Evolutionary conservation across 2,797 vertebrate species (phyloP), one percentile per base, ranked within the genome.

Genomic region (Danio jaintianensis): DNA sequence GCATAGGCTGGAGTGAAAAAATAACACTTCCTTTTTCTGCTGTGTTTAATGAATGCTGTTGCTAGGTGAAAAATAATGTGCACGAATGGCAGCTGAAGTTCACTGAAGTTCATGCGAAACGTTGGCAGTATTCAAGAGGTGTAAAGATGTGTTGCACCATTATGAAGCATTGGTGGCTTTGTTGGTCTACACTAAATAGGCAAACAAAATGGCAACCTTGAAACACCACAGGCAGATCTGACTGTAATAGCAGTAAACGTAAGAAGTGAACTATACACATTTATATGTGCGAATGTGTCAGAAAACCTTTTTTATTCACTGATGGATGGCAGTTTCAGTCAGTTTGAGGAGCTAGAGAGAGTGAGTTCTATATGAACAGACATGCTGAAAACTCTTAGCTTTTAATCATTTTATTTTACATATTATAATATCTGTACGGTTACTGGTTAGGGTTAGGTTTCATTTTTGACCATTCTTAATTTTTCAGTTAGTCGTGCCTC

Each of bases 21-120:
- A n/a, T n/a, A n/a, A n/a, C n/a, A n/a, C 38, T 76, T 79, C 50
- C 1, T 58, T 83, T 69, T 81, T 63, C 45, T 82, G 50, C 58
- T n/a, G 22, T 78, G 20, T 68, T 83, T 55, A 47, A 20, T 70
- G 18, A 81, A 55, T 73, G 7, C 16, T 58, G 83, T 89, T 90
- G 87, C 85, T 85, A 86, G 83, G 89, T 70, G 76, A 89, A 84
- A 77, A 76, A 75, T 52, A 61, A 71, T 82, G 82, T 15, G 61
- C 47, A 72, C 62, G 55, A 82, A 73, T 67, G 71, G 29, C 72
- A 68, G 18, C 75, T 75, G 53, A 52, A 38, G 56, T 75, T 50
- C 56, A 50, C 75, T 75, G 50, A 52, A 38, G 56, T 75, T 50
- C 61, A 50, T 55, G 53, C 48, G 73, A 79, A 75, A 82, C 18